These are phyloP conservation scores for Rhinoderma darwinii DNA, from an alignment of 2,113 vertebrate genomes.

Conservation along the genomic window DNA sequence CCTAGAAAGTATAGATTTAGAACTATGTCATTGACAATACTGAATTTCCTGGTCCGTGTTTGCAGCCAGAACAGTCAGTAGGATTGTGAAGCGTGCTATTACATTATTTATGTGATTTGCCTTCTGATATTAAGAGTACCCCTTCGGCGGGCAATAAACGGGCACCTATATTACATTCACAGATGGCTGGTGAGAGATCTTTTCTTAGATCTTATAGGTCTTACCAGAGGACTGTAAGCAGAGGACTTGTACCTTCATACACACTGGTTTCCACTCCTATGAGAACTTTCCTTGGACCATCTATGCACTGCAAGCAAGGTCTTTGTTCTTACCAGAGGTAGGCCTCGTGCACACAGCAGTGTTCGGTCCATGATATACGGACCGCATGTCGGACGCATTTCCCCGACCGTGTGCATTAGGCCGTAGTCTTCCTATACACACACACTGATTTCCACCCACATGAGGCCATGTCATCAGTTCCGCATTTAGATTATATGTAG, in stretches of 20 bases:
- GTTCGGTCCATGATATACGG: too few species aligned
- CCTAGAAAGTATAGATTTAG: neutral
- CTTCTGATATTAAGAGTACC: neutral
- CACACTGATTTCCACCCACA: too few species aligned
- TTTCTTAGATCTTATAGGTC: too few species aligned
- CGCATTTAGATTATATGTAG: too few species aligned
- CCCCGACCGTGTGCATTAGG: too few species aligned
- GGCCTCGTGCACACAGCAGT: too few species aligned
- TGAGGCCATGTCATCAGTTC: too few species aligned
- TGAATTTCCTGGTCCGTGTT: neutral
- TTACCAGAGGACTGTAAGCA: neutral
- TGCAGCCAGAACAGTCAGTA: neutral
- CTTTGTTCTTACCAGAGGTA: too few species aligned
- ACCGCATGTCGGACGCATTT: too few species aligned
- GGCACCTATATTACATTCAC: neutral
- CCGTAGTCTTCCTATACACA: too few species aligned
- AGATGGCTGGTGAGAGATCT: neutral
- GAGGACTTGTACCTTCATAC: too few species aligned
- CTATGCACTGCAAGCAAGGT: neutral
- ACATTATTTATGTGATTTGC: neutral
- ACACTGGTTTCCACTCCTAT: too few species aligned
- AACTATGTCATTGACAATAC: neutral
- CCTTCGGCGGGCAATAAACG: neutral
- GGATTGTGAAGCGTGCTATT: neutral
- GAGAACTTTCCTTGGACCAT: neutral